Evolutionary conservation across 2,888 invertebrate genomes (phyloP).

Genomic region (Spilosoma lubricipeda): DNA sequence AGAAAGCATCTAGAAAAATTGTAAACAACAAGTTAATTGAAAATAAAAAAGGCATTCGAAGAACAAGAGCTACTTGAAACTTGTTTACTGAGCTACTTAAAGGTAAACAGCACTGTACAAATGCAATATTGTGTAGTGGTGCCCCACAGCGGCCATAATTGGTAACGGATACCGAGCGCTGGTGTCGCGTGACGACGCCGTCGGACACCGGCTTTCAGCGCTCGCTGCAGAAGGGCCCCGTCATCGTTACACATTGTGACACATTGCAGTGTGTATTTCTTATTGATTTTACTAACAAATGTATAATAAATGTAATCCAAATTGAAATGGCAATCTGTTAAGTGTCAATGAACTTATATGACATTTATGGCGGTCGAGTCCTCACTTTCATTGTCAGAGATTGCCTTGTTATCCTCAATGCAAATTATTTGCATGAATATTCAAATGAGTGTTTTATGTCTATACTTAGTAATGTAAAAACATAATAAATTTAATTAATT

Average conservation of each 20-base stretch:
- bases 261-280: background rate
- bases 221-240: slow-evolving; percentile 6
- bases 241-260: slow-evolving; percentile 5
- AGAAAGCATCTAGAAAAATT: background rate
- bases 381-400: background rate
- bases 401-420: background rate
- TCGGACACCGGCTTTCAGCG: slow-evolving; percentile 12
- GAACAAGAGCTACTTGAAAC: slow-evolving; percentile 14
- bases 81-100: slow-evolving; percentile 8
- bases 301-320: background rate
- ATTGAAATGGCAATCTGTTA: background rate
- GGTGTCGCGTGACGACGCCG: slow-evolving; percentile 40
- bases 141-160: slow-evolving; percentile 46
- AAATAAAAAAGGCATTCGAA: slow-evolving; percentile 4
- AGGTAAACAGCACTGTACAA: slow-evolving; percentile 10
- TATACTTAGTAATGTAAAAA: too few species aligned
- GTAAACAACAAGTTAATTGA: background rate
- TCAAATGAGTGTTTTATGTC: background rate
- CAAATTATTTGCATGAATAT: background rate
- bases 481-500: too few species aligned
- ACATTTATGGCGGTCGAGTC: background rate
- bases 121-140: slow-evolving; percentile 16
- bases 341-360: background rate
- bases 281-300: background rate
- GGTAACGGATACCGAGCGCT: slow-evolving; percentile 57